Evolutionary conservation across 37 sponge, comb jelly and placozoan genomes (phyloP).

Genomic region (Axinella damicornis): DNA sequence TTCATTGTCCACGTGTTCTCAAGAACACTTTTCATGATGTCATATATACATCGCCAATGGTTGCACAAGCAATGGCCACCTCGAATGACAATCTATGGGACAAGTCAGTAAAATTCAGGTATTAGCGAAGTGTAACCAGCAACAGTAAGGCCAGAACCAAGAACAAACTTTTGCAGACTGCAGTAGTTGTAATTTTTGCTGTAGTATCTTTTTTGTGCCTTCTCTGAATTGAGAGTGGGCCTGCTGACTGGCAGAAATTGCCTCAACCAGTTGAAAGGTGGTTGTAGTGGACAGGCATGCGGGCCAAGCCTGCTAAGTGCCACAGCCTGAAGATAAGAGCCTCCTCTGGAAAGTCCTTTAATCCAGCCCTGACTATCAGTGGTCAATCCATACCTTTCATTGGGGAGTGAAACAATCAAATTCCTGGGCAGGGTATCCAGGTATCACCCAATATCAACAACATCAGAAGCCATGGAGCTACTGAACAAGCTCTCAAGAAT

Average conservation of each 20-base stretch:
- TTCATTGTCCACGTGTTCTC: no score
- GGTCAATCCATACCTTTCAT: conserved; percentile 27
- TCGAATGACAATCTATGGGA: no score
- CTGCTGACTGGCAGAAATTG: conserved; percentile 29
- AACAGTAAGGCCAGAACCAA: no score
- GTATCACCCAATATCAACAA: neutral
- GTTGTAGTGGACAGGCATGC: conserved; percentile 28
- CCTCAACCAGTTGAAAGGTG: conserved; percentile 8
- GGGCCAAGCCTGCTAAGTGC: conserved; percentile 36
- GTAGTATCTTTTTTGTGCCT: no score
- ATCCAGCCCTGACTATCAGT: conserved; percentile 16
- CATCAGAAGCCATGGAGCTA: no score
- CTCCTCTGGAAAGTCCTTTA: conserved; percentile 5
- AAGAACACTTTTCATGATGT: no score
- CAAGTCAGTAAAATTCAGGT: no score
- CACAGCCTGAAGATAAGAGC: conserved; percentile 12
- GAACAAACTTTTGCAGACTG: no score
- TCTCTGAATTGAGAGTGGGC: neutral
- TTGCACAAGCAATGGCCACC: no score
- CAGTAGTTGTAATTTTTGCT: no score
- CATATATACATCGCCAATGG: no score
- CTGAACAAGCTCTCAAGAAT: conserved; percentile 6
- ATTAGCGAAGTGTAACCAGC: no score
- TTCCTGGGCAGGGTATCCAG: neutral
- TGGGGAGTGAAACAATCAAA: neutral